Evolutionary conservation across 2,888 invertebrate genomes (phyloP).

Genomic region (Sesia apiformis): DNA sequence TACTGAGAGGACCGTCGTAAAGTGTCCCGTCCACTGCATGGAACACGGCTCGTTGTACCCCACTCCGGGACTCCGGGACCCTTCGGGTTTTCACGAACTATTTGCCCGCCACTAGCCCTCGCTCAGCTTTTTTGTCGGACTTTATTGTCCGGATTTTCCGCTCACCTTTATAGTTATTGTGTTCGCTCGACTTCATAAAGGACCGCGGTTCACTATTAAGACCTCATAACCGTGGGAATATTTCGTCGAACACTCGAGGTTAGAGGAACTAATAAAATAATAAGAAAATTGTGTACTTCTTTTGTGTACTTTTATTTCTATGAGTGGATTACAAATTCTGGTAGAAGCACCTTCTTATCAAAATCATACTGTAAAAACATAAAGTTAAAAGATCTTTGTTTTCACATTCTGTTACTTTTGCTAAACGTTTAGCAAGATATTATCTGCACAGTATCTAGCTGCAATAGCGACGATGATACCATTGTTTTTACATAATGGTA

Average conservation of each 20-base stretch:
- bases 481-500: no score
- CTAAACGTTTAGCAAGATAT: no score
- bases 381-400: no score
- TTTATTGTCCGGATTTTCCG: constrained; percentile 73
- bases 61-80: constrained; percentile 44
- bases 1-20: constrained; percentile 70
- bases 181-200: constrained; percentile 70
- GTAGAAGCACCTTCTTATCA: no score
- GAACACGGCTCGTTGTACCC: constrained; percentile 20
- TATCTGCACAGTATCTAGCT: no score
- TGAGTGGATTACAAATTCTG: no score
- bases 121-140: constrained; percentile 67
- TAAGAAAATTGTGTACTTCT: no score
- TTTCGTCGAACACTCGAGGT: constrained; percentile 10
- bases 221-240: constrained; percentile 73
- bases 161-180: constrained; percentile 74
- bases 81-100: constrained; percentile 72
- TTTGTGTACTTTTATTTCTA: no score
- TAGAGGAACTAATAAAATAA: not conserved
- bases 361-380: no score
- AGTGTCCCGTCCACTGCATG: constrained; percentile 51
- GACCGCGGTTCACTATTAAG: constrained; percentile 64
- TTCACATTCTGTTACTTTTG: no score
- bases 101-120: constrained; percentile 69
- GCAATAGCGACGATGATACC: no score